Conservation (phyloP, 2,888 invertebrate genomes). For the Rhabditoides inermis region DNA sequence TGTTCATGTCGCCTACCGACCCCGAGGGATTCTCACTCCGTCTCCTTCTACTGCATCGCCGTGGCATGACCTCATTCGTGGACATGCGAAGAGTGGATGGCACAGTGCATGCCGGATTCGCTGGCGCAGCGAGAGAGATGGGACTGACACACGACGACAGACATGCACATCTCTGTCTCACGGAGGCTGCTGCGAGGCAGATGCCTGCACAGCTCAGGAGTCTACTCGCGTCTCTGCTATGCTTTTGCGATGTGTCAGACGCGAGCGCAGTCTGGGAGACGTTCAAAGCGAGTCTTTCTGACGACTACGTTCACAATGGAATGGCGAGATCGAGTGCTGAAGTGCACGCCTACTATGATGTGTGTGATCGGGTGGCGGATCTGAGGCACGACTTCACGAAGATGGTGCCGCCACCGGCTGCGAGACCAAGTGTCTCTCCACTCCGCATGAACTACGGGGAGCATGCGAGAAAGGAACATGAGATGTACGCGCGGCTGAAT, state of each 20-base stretch:
- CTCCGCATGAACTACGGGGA: background rate
- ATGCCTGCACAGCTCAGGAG: constrained; percentile 9
- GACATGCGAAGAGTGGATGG: constrained; percentile 28
- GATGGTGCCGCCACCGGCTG: background rate
- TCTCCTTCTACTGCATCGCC: constrained; percentile 10
- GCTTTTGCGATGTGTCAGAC: constrained; percentile 8
- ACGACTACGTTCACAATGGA: constrained; percentile 11
- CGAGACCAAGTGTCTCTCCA: too few relatives aligned
- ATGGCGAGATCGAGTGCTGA: constrained; percentile 5
- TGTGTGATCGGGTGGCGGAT: constrained; percentile 4
- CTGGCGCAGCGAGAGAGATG: constrained; percentile 7
- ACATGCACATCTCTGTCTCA: constrained; percentile 4
- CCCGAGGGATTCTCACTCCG: constrained; percentile 13
- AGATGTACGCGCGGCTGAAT: constrained; percentile 8
- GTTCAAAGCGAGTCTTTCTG: constrained; percentile 2
- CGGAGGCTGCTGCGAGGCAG: constrained; percentile 7
- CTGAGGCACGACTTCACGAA: constrained; percentile 3
- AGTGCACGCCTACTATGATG: constrained; percentile 6
- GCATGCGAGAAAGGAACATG: constrained; percentile 1
- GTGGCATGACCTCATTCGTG: constrained; percentile 25
- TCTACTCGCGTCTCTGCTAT: constrained; percentile 15
- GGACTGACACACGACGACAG: constrained; percentile 15
- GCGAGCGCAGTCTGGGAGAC: constrained; percentile 8
- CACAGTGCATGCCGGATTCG: constrained; percentile 11
- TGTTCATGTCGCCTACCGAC: constrained; percentile 11